Base-by-base conservation (phyloP, 1,140 invertebrate species). In the Scaptomyza hsui region DNA sequence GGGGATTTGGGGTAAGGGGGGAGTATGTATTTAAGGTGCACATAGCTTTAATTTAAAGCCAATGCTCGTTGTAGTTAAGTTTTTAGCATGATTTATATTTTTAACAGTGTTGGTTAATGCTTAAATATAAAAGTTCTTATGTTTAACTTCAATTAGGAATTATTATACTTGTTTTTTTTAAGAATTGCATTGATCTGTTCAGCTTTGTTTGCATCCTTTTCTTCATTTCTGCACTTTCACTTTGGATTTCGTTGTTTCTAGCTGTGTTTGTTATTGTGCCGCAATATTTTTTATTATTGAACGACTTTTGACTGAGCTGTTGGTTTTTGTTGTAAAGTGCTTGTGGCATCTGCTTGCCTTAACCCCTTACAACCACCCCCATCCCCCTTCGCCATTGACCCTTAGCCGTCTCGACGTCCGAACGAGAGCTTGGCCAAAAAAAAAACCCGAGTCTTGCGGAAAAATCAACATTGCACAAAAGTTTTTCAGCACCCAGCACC, bases 391-490 rank as follows among this genome's bases (percentile, higher is more conserved):
- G n/a, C n/a, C n/a, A n/a, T n/a, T n/a, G n/a, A n/a, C 42, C 12
- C 48, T 60, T 2, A 13, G n/a, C 29, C 49, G 74, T 78, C 74
- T 63, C 48, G 59, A 44, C 69, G 82, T 75, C 82, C 75, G 26
- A 61, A 52, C 44, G 61, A 35, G 6, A 29, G 26, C 26, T 29
- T 77, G 77, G 81, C 72, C 74, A 80, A 86, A 85, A 85, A 77
- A 85, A 83, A 85, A 85, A 85, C n/a, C 42, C 81, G 77, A 81
- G 61, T 86, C 82, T 86, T 86, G 82, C 78, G 83, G 82, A 88
- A 88, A 86, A 86, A 86, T 86, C 82, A 86, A 86, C 82, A 86
- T 88, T 86, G 82, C 82, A 86, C 83, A 86, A 86, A 86, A 88
- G 64, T 86, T 86, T 29, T 86, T 88, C 62, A 71, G 32, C 67